phyloP scores from a whole-genome alignment of 1,140 invertebrate genomes.

The Bombus polaris region DNA sequence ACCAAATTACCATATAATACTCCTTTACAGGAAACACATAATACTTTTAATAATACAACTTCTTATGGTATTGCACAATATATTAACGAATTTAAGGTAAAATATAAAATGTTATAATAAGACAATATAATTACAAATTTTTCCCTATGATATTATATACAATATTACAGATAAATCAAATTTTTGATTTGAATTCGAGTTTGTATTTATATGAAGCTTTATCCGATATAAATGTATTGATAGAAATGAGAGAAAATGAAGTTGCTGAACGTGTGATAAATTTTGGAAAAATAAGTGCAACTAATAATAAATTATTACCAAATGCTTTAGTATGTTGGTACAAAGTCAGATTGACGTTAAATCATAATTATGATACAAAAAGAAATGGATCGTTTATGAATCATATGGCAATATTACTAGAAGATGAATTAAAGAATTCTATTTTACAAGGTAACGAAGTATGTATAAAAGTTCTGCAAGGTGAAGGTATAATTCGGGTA shows the following conservation, averaged over 20 bases:
- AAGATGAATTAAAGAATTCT: slow-evolving; percentile 63
- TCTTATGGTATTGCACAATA: slow-evolving; percentile 80
- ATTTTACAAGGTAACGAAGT: slow-evolving; percentile 60
- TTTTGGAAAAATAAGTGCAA: slow-evolving; percentile 62
- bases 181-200: slow-evolving; percentile 74
- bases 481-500: slow-evolving; percentile 65
- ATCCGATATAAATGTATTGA: slow-evolving; percentile 63
- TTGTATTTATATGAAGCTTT: slow-evolving; percentile 64
- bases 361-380: slow-evolving; percentile 64
- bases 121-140: slow-evolving; percentile 18
- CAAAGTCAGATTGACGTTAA: slow-evolving; percentile 63
- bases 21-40: slow-evolving; percentile 55
- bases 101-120: neutral
- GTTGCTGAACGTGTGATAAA: slow-evolving; percentile 63
- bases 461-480: slow-evolving; percentile 69
- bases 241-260: slow-evolving; percentile 67
- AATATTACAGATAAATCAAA: slow-evolving; percentile 71
- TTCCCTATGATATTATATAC: slow-evolving; percentile 12
- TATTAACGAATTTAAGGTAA: slow-evolving; percentile 82
- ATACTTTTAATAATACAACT: slow-evolving; percentile 64
- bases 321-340: slow-evolving; percentile 78
- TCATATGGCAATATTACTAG: slow-evolving; percentile 73
- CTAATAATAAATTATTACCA: slow-evolving; percentile 57
- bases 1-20: slow-evolving; percentile 35
- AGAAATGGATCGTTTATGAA: slow-evolving; percentile 74